Conservation (phyloP, 2,113 vertebrate genomes). For the Oenanthe melanoleuca region DNA sequence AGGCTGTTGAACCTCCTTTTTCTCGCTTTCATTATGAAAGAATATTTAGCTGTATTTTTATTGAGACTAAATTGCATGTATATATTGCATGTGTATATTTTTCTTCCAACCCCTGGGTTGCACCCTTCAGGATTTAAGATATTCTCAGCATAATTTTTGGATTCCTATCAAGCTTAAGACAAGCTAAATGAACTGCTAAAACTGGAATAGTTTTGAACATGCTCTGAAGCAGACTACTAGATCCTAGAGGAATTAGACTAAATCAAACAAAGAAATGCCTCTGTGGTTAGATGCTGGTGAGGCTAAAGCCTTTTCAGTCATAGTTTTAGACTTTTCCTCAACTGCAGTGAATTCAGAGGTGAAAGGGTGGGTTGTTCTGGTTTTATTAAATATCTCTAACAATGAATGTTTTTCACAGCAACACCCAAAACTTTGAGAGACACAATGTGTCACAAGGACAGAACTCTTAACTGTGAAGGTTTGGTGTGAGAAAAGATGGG, state of each 20-base stretch:
- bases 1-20: neutral
- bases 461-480: neutral
- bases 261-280: constrained; percentile 39
- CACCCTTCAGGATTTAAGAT: constrained; percentile 16
- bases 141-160: neutral
- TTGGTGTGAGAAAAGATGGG: neutral
- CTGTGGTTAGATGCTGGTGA: neutral
- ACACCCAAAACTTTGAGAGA: neutral
- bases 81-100: neutral
- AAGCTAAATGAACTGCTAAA: constrained; percentile 39
- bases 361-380: neutral
- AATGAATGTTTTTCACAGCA: neutral
- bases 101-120: neutral
- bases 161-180: neutral
- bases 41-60: neutral
- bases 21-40: neutral
- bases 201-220: constrained; percentile 28
- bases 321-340: neutral
- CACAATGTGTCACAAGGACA: neutral
- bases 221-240: neutral
- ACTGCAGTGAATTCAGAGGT: neutral
- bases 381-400: neutral
- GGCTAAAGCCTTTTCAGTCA: neutral
- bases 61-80: neutral
- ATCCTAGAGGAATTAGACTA: constrained; percentile 8